Evolutionary conservation across 2,113 vertebrate species (phyloP).

Genomic region (Cacatua alba): DNA sequence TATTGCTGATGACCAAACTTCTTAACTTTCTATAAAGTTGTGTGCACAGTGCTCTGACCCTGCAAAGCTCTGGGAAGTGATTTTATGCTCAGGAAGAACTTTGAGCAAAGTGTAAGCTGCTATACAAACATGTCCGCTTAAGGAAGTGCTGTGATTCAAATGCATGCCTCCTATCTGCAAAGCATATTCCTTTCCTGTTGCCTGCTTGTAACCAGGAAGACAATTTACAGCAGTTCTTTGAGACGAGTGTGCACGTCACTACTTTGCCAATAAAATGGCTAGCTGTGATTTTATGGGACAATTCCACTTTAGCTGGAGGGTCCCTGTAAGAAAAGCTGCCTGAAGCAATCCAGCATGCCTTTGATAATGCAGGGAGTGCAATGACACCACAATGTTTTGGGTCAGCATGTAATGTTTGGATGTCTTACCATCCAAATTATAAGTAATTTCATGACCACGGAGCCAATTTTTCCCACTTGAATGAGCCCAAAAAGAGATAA

Average conservation of each 20-base stretch:
- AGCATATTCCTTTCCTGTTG: neutral
- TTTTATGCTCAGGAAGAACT: neutral
- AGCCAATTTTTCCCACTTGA: neutral
- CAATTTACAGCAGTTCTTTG: neutral
- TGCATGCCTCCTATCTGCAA: neutral
- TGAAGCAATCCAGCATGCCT: neutral
- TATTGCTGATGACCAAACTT: neutral
- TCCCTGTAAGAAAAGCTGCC: neutral
- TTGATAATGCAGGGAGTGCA: neutral
- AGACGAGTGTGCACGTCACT: rapidly evolving
- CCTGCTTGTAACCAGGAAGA: neutral
- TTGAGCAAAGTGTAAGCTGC: neutral
- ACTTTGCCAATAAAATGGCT: neutral
- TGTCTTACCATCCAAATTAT: neutral
- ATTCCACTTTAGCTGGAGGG: neutral
- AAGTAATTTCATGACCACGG: neutral
- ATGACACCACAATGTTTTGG: neutral
- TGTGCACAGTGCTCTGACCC: neutral
- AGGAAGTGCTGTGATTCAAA: neutral
- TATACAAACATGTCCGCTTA: neutral
- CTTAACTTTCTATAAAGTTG: neutral
- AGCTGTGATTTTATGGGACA: neutral
- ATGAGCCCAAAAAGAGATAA: neutral
- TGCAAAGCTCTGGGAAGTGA: neutral
- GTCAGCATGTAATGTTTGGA: neutral